Evolutionary conservation across 2,888 invertebrate species (phyloP).

Genomic region (Philaethria dido): DNA sequence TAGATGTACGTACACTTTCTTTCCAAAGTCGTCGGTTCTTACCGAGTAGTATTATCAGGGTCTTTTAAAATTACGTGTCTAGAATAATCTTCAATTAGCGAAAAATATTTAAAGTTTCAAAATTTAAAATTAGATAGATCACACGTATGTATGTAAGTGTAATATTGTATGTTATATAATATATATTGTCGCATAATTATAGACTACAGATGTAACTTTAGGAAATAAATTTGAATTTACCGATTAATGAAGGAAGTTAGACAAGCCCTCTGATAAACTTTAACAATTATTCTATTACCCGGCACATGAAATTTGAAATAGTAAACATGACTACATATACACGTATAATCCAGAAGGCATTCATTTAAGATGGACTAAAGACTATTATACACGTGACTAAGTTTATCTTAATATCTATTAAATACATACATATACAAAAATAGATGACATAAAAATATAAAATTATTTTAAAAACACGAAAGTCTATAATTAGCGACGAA

Average conservation of each 20-base stretch:
- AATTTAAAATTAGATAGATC: conserved; percentile 42
- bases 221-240: background rate
- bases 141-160: conserved; percentile 22
- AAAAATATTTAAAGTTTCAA: conserved; percentile 36
- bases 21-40: conserved; percentile 41
- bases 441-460: background rate
- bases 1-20: conserved; percentile 24
- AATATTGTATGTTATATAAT: conserved; percentile 14
- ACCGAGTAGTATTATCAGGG: conserved; percentile 71
- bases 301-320: too few relatives aligned
- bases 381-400: too few relatives aligned
- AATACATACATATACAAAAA: too few relatives aligned
- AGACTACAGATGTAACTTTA: background rate
- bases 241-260: background rate
- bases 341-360: too few relatives aligned
- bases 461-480: background rate
- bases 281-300: background rate
- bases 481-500: conserved; percentile 1
- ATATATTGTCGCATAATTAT: conserved; percentile 11
- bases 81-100: conserved; percentile 64
- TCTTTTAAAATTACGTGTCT: conserved; percentile 65
- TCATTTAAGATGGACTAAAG: too few relatives aligned
- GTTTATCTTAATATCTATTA: too few relatives aligned
- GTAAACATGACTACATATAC: too few relatives aligned
- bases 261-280: background rate